Percentiles rank a stretch among this genome's conserved stretches.
These are phyloP conservation scores for Nothobranchius furzeri DNA, from an alignment of 2,113 vertebrate genomes.

Conservation along the genomic window DNA sequence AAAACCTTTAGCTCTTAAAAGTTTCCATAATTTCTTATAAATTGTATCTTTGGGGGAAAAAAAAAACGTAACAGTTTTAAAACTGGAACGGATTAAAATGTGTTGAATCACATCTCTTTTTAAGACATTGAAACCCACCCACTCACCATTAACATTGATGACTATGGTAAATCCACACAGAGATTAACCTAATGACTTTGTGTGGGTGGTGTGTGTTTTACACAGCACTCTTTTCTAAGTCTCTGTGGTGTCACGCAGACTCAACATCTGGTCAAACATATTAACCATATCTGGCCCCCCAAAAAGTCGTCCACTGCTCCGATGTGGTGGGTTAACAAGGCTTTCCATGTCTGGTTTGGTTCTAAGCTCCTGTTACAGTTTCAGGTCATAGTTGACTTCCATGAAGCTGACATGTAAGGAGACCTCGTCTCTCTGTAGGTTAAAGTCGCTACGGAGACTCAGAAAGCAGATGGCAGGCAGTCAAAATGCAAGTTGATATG, in stretches of 20 bases:
- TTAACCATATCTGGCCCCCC: constrained; percentile 8
- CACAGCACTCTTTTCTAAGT: constrained; percentile 27
- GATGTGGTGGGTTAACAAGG: constrained; percentile 39
- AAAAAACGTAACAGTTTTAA: too few species aligned
- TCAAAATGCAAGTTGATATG: constrained; percentile 4
- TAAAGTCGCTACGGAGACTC: constrained; percentile 29
- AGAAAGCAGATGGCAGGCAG: constrained; percentile 17
- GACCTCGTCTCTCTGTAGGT: constrained; percentile 36
- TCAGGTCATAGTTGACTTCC: constrained; percentile 47
- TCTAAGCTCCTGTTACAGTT: constrained; percentile 58
- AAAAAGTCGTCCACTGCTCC: constrained; percentile 7
- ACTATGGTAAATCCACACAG: too few species aligned
- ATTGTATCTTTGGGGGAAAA: too few species aligned
- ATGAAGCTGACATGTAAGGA: constrained; percentile 30
- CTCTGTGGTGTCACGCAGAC: constrained; percentile 6
- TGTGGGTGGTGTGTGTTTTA: too few species aligned
- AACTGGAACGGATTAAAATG: too few species aligned
- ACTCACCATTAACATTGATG: too few species aligned
- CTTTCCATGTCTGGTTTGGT: constrained; percentile 11
- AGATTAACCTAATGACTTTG: too few species aligned
- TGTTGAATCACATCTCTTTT: too few species aligned
- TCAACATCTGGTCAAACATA: constrained; percentile 55
- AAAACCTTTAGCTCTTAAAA: too few species aligned
- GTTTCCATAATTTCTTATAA: too few species aligned
- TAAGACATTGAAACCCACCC: too few species aligned